Evolutionary conservation across 2,797 vertebrate species (phyloP), one percentile per base, ranked within the genome.

Genomic region (Eospalax fontanierii): DNA sequence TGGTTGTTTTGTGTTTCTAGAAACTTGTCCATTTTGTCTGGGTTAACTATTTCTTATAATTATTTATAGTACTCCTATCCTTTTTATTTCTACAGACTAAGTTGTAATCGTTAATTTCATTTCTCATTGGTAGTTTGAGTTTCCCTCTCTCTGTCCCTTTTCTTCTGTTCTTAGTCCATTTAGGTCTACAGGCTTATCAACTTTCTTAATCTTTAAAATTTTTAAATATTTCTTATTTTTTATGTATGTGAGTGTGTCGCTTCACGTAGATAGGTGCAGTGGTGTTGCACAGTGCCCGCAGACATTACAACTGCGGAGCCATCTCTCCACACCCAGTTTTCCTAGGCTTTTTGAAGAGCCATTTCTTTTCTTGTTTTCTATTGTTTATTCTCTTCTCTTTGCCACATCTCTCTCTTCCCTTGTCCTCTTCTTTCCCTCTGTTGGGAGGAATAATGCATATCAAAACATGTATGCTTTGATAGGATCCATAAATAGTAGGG

Each of bases 31-130:
- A 71, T 59, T 71, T 73, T 59, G 50, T 24, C 50, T 43, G 54
- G 14, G n/a, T 43, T 90, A 38, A 38, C 24, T 68, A n/a, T 88
- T 75, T 75, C 38, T 74, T 74, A 59, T 57, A 70, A 5, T 40
- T 74, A 30, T 57, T 66, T 28, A 68, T 57, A 57, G n/a, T 54
- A 54, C n/a, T 68, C 75, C 68, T 59, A 30, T 71, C 4, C 35
- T 61, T 66, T 82, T 11, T 59, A 80, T 59, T 79, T 92, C 54
- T 92, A 61, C 59, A 79, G 38, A 87, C 22, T 70, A 38, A 75
- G 4, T 26, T 46, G 38, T 87, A 21, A 38, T 43, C 4, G 21
- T 38, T 79, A n/a, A n/a, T 79, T 79, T 54, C 5, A 16, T 79
- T 79, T 80, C 30, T 80, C 28, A 21, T 46, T 71, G 66, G 28